Evolutionary conservation across 2,888 invertebrate species (phyloP), one percentile per base, ranked within the genome.

Genomic region (Synergus laeviventris): DNA sequence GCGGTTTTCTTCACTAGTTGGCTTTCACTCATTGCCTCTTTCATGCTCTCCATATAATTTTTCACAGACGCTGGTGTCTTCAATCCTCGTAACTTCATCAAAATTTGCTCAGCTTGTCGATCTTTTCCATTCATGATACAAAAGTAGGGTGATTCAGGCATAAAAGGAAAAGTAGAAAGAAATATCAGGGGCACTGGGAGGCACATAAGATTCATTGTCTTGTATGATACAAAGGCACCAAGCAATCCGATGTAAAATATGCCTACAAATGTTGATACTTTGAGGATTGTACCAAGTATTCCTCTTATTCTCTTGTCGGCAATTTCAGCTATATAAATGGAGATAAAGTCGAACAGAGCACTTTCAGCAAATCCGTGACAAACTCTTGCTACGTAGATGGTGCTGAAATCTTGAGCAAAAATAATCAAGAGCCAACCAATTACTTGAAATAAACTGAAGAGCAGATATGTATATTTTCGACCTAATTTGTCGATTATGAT

Each of bases 121-220:
- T 93, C 92, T 11, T 91, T 89, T 42, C 92, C 91, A 11, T 92
- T 92, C 74, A 93, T 92, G 31, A 94, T 91, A 86, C 91, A 91
- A 85, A 92, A 94, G 83, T 94, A 93, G 0, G 95, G 95, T 1
- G 94, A 94, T 87, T 95, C 95, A 0, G 95, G 94, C 92, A 94
- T 93, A 56, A 93, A 92, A 64, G 92, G 91, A 86, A 94, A 93
- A 1, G 92, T 92, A 1, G 93, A 87, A 16, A 94, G 91, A 84
- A 94, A 93, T 1, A 93, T 83, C 39, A 94, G 90, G 0, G 94
- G 93, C 76, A 94, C 91, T 0, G 92, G 88, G 60, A 93, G 91
- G 74, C 93, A 91, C 18, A 92, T 84, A 5, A 91, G 85, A 9
- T 93, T 93, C 12, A 94, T 86, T 39, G 89, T 87, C 61, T 90